Evolutionary conservation across 2,888 invertebrate species (phyloP), one percentile per base, ranked within the genome.

Genomic region (Pachymerium ferrugineum): DNA sequence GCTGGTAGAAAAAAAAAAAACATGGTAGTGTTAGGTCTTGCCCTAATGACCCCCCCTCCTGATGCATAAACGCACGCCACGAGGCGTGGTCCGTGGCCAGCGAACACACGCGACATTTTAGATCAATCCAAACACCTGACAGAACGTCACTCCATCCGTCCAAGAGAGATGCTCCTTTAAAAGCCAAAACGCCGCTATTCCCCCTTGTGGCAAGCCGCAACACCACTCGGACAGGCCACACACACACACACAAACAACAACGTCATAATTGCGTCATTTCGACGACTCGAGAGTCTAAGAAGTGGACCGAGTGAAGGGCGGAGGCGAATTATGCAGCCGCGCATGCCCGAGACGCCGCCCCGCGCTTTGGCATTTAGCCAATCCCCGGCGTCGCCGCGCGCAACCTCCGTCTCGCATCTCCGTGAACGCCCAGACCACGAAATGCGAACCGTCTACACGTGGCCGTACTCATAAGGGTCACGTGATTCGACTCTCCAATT

Each of bases 221-320:
- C 47, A 47, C 47, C 47, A 47, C 1, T 47, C 47, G 47, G 47
- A 47, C 47, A 47, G 19, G 22, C 47, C 47, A 10, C 47, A 47
- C 19, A 6, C 6, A 3, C 19, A 5, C 19, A 19, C 19, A 22
- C 47, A 47, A 47, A 47, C 47, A 47, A 47, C 22, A 47, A 47
- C 47, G 47, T 47, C 47, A 47, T 47, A 47, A 47, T 47, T 47
- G 47, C 47, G 47, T 47, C 47, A 47, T 47, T 47, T 47, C 47
- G 47, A 47, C 47, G 47, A 47, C 47, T 47, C 47, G 14, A 12
- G 3, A 4, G 5, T 10, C 19, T 16, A 4, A 4, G 19, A 22
- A 47, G 47, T 47, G 47, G 47, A 47, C 47, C 19, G 16, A 19
- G 47, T 3, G 47, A 19, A 47, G 47, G 47, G 47, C 47, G 47